These are phyloP conservation scores for Bombus balteatus DNA, from an alignment of 1,140 invertebrate species.

Conservation along the genomic window DNA sequence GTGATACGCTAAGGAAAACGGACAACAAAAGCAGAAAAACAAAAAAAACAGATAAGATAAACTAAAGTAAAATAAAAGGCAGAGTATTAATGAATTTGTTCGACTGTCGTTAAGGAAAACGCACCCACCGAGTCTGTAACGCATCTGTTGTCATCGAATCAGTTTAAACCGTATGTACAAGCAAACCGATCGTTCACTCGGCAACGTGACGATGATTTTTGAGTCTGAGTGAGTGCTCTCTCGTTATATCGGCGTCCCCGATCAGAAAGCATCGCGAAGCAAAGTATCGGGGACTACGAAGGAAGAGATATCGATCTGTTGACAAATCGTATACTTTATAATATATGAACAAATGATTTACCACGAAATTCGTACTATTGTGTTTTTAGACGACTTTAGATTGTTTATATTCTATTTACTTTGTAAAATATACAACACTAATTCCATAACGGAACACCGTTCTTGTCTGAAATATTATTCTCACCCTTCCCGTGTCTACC, in stretches of 20 bases:
- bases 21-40: slow-evolving; percentile 5
- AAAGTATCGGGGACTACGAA: slow-evolving; percentile 45
- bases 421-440: slow-evolving; percentile 82
- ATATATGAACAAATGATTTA: slow-evolving; percentile 76
- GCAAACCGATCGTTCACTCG: slow-evolving; percentile 51
- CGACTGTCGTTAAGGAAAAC: slow-evolving; percentile 22
- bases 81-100: slow-evolving; percentile 37
- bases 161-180: slow-evolving; percentile 39
- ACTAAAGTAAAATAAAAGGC: not conserved
- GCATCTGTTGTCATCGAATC: slow-evolving; percentile 61
- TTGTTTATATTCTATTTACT: slow-evolving; percentile 83
- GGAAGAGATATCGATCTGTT: slow-evolving; percentile 77
- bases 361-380: slow-evolving; percentile 78
- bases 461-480: not conserved
- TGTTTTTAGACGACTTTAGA: slow-evolving; percentile 80
- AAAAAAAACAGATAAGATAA: not conserved
- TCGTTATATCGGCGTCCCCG: slow-evolving; percentile 58
- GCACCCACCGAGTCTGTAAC: slow-evolving; percentile 40
- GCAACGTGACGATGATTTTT: slow-evolving; percentile 60
- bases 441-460: slow-evolving; percentile 74
- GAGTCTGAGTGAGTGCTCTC: slow-evolving; percentile 29
- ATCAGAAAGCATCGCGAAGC: slow-evolving; percentile 4
- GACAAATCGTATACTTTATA: slow-evolving; percentile 80
- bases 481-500: too few species aligned
- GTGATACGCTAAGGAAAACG: slow-evolving; percentile 21